phyloP scores from a whole-genome alignment of 2,113 vertebrate species.

The Sceloporus undulatus region DNA sequence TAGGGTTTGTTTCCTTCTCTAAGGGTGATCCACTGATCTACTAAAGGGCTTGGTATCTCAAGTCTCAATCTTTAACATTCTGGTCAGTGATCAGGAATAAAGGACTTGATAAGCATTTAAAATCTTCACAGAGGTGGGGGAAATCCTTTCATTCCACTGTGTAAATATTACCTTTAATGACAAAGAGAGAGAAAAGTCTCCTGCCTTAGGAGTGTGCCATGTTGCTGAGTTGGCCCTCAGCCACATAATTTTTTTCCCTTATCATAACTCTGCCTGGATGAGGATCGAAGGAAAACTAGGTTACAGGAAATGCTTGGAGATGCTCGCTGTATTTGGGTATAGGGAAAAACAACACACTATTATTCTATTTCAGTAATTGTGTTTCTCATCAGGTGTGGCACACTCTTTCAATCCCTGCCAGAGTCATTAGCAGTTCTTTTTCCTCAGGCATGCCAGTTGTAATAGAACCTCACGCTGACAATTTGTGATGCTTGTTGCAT shows the following conservation, averaged over 20 bases:
- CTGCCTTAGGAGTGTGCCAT: not conserved
- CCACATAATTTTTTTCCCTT: not conserved
- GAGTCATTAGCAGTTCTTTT: not conserved
- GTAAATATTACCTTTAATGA: not conserved
- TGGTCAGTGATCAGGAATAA: too few relatives aligned
- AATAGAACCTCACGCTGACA: not conserved
- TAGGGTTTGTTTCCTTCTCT: not conserved
- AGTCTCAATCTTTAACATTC: too few relatives aligned
- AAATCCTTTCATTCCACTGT: not conserved
- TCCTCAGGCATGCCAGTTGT: fast-evolving
- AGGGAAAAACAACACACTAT: not conserved
- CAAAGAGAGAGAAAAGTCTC: not conserved
- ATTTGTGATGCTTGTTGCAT: not conserved
- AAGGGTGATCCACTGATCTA: not conserved
- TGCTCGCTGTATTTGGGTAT: not conserved
- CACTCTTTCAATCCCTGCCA: not conserved
- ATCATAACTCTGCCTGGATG: not conserved
- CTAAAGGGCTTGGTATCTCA: not conserved
- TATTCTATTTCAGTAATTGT: not conserved
- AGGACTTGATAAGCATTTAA: slow-evolving; percentile 2
- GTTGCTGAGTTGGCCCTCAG: slow-evolving; percentile 1
- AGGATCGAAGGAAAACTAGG: not conserved
- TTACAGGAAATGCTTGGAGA: not conserved
- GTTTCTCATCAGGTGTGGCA: not conserved
- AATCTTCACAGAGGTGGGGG: not conserved